A percentile compares a stretch with the other conserved stretches of the same genome.
phyloP scores from a whole-genome alignment of 2,113 vertebrate genomes.

The Oncorhynchus masou region DNA sequence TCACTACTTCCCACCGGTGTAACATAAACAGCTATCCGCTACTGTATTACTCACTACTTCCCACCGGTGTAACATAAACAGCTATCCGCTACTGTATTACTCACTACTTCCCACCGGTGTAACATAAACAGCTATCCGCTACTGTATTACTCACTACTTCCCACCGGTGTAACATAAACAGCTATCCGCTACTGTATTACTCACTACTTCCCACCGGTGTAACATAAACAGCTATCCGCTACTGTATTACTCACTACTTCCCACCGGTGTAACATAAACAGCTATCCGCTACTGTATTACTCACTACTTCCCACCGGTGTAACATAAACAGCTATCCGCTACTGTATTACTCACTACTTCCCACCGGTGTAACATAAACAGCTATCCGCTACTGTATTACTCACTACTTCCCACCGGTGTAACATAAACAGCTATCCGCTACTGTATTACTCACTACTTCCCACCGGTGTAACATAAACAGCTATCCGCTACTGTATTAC shows the following conservation, averaged over 20 bases:
- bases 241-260: not conserved
- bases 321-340: not conserved
- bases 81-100: constrained; percentile 5
- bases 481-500: constrained; percentile 5
- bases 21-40: not conserved
- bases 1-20: too few relatives aligned
- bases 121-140: not conserved
- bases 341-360: not conserved
- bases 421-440: not conserved
- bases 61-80: too few relatives aligned
- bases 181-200: constrained; percentile 5
- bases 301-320: too few relatives aligned
- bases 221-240: not conserved
- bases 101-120: too few relatives aligned
- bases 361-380: too few relatives aligned
- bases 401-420: too few relatives aligned
- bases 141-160: not conserved
- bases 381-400: constrained; percentile 5
- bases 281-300: constrained; percentile 5
- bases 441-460: not conserved
- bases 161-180: too few relatives aligned
- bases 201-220: too few relatives aligned
- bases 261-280: too few relatives aligned
- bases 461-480: too few relatives aligned
- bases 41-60: not conserved